A percentile compares a stretch with the other conserved stretches of the same genome.
These are phyloP conservation scores for Percopsis transmontana DNA, from an alignment of 2,113 vertebrate species.

Conservation along the genomic window DNA sequence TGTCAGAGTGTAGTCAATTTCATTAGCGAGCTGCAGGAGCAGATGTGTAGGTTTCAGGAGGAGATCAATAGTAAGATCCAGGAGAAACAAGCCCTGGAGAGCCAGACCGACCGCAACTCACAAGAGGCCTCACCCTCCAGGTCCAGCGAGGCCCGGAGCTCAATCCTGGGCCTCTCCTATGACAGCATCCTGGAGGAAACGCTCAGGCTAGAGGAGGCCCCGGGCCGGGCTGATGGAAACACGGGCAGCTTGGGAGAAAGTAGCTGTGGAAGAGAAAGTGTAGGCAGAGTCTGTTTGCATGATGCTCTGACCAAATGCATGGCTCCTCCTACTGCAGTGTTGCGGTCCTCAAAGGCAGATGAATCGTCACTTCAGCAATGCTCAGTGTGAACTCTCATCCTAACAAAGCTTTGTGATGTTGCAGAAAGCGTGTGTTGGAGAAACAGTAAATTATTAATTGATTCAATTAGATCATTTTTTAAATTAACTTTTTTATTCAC, in stretches of 20 bases:
- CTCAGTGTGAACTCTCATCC: neutral
- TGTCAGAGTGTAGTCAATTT: constrained; percentile 94
- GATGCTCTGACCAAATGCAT: constrained; percentile 50
- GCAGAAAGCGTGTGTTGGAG: neutral
- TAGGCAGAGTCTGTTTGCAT: constrained; percentile 83
- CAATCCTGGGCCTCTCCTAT: constrained; percentile 39
- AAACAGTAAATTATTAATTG: neutral
- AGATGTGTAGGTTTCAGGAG: constrained; percentile 96
- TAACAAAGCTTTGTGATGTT: neutral
- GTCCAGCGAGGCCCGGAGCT: constrained; percentile 33
- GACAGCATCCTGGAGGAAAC: constrained; percentile 57
- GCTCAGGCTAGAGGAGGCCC: constrained; percentile 41
- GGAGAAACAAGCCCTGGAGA: constrained; percentile 86
- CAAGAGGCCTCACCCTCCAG: constrained; percentile 37
- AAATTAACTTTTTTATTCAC: too few species aligned
- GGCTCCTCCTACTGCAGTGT: constrained; percentile 27
- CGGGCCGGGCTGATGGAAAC: constrained; percentile 41
- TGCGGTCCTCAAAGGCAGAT: constrained; percentile 18
- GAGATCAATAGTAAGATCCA: constrained; percentile 95
- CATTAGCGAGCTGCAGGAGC: constrained; percentile 97
- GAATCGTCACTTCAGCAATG: neutral
- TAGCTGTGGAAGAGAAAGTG: constrained; percentile 81
- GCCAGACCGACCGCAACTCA: constrained; percentile 62
- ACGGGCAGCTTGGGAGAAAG: constrained; percentile 45
- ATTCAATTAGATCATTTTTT: too few species aligned